Conservation (phyloP, 2,797 vertebrate genomes). For the Dendrocincla tyrannina region DNA sequence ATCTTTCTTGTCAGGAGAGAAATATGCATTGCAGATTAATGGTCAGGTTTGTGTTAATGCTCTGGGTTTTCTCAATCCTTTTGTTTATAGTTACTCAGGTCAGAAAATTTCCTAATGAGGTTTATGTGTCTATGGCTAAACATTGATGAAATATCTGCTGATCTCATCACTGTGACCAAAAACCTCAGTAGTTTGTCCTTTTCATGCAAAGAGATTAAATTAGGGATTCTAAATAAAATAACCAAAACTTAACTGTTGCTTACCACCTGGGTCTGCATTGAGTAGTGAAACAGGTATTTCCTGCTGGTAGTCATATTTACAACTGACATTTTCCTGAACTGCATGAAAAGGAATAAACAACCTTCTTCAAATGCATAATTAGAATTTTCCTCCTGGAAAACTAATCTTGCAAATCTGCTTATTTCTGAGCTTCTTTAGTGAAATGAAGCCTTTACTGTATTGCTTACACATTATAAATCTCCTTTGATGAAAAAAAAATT, state of each 20-base stretch:
- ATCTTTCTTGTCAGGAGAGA: background rate
- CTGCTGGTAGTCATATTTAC: background rate
- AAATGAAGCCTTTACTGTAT: background rate
- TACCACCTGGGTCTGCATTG: background rate
- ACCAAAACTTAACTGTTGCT: background rate
- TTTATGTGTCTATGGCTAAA: background rate
- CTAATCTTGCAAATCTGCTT: background rate
- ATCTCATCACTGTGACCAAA: background rate
- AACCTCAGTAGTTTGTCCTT: background rate
- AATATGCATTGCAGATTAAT: background rate
- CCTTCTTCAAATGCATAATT: conserved; percentile 10
- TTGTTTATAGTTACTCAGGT: background rate
- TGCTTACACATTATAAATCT: conserved; percentile 17
- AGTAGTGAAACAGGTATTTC: background rate
- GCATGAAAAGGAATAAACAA: background rate
- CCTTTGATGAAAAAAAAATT: conserved; percentile 16
- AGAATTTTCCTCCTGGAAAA: conserved; percentile 25
- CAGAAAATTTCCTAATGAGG: background rate
- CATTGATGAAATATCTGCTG: background rate
- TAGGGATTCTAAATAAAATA: background rate
- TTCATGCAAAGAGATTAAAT: background rate
- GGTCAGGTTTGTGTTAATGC: background rate
- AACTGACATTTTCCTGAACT: background rate
- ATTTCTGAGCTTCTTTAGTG: conserved; percentile 20
- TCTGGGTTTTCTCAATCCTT: background rate